phyloP scores from a whole-genome alignment of 2,113 vertebrate species.

The Hyaena hyaena region DNA sequence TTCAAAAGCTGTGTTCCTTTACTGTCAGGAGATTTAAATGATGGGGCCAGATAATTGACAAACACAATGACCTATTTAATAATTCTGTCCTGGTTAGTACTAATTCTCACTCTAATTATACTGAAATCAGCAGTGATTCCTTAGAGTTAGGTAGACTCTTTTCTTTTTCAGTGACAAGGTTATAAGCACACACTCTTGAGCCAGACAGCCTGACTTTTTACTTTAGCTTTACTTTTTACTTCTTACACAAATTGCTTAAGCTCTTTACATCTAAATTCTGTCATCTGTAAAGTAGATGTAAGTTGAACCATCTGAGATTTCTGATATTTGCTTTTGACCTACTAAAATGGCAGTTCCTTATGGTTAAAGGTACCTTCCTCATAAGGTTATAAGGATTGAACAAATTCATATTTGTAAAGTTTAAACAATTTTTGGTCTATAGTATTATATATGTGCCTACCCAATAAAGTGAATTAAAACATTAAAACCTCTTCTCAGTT shows the following conservation, averaged over 20 bases:
- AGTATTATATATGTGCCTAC: not conserved
- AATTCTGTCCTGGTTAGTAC: not conserved
- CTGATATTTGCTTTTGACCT: not conserved
- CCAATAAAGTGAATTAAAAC: slow-evolving; percentile 24
- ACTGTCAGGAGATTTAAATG: not conserved
- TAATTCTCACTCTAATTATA: not conserved
- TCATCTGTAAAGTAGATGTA: not conserved
- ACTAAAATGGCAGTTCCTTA: not conserved
- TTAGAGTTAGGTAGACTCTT: not conserved
- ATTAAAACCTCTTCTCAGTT: slow-evolving; percentile 15
- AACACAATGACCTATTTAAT: not conserved
- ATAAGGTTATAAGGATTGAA: not conserved
- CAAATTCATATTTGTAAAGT: not conserved
- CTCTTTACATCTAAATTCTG: not conserved
- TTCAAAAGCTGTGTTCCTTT: not conserved
- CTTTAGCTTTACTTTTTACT: not conserved
- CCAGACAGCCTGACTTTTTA: not conserved
- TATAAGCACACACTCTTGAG: not conserved
- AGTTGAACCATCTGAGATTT: not conserved
- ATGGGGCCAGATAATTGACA: not conserved
- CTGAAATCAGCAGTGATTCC: not conserved
- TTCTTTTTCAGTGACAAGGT: not conserved
- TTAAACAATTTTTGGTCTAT: not conserved
- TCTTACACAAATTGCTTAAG: not conserved
- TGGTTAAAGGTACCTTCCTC: not conserved